Evolutionary conservation across 2,888 invertebrate genomes (phyloP), one percentile per base, ranked within the genome.

Genomic region (Habrosyne pyritoides): DNA sequence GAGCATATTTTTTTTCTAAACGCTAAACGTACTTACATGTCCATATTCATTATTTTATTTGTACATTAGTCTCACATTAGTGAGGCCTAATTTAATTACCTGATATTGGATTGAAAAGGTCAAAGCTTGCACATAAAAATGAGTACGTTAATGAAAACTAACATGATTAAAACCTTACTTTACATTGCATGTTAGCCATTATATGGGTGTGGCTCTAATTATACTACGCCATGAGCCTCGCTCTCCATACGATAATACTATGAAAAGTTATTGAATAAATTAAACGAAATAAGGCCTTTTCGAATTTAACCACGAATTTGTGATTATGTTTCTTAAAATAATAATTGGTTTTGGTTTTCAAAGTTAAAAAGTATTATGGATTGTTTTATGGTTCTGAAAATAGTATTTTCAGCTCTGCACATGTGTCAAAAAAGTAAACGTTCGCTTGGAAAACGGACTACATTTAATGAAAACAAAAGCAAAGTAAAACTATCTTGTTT

Each of bases 91-190:
- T 72, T 69, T 71, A 63, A 66, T 60, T 56, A 50, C 8, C 2
- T 59, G 55, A 55, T 59, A 51, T 65, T 55, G 57, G 56, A 69
- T 69, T 67, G n/a, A 67, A 65, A 71, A 75, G 70, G 71, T 69
- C 66, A 66, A 71, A 58, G 56, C 58, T 60, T 57, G 42, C 36
- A 36, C 7, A 59, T 66, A 63, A 65, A 69, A 67, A 74, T 76
- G 72, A 72, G 61, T 58, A 65, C 60, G 68, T 61, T 83, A 81
- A 85, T 83, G 75, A 76, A 78, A 79, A 77, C 64, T 60, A 77
- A 73, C 76, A 69, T 60, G 53, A 70, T 69, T 36, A 36, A 36
- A 42, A 42, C n/a, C 42, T 42, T 42, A 42, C 42, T 18, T 42
- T 42, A 18, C 14, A 7, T n/a, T 24, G 7, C 24, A 28, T 50